A percentile compares a stretch with the other conserved stretches of the same genome.
phyloP scores from a whole-genome alignment of 2,797 vertebrate genomes.

The Acanthiza pusilla region DNA sequence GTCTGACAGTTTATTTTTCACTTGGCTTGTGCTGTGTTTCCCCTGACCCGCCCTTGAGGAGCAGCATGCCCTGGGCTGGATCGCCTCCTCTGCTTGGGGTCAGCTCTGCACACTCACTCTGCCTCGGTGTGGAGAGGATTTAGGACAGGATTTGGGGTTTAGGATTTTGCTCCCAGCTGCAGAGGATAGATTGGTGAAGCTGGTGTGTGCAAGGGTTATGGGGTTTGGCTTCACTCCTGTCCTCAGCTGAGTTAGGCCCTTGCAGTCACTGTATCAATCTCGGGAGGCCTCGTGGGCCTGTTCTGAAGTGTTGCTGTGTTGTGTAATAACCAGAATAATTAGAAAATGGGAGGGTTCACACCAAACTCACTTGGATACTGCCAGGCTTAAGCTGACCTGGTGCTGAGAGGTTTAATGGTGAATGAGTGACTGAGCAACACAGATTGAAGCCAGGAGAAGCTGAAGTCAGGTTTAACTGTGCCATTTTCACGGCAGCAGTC shows the following conservation, averaged over 20 bases:
- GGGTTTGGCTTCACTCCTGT: neutral
- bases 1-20: neutral
- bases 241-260: fast-evolving
- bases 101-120: neutral
- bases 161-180: neutral
- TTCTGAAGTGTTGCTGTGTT: neutral
- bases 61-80: neutral
- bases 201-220: neutral
- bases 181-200: neutral
- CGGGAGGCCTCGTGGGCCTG: fast-evolving
- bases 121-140: fast-evolving
- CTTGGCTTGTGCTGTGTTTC: neutral
- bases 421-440: neutral
- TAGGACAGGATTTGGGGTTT: neutral
- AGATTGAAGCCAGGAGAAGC: neutral
- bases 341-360: neutral
- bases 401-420: neutral
- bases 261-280: neutral
- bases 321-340: neutral
- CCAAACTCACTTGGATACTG: neutral
- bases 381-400: neutral
- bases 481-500: neutral
- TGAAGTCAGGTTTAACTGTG: neutral
- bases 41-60: neutral
- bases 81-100: neutral